phyloP scores from a whole-genome alignment of 1,140 invertebrate genomes.

The Meloidogyne floridensis region DNA sequence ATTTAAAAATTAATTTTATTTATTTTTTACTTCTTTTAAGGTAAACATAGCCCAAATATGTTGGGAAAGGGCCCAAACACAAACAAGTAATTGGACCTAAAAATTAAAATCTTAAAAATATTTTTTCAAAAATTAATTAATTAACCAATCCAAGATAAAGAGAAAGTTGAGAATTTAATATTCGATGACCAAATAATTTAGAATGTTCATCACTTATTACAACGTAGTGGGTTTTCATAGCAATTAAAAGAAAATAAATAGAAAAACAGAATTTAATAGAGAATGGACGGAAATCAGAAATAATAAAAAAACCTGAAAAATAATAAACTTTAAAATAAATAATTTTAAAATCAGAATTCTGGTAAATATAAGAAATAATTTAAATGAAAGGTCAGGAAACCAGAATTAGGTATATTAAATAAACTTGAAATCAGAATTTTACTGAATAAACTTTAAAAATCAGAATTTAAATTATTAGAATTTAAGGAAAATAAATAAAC shows the following conservation, averaged over 20 bases:
- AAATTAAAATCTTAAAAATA: constrained; percentile 2
- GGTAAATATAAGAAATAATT: not conserved
- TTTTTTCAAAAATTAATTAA: not conserved
- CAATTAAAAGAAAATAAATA: not conserved
- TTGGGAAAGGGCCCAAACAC: constrained; percentile 59
- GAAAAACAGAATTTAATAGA: not conserved
- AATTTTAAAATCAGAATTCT: not conserved
- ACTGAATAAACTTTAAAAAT: too few relatives aligned
- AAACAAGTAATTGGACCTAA: constrained; percentile 51
- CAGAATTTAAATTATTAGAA: too few relatives aligned
- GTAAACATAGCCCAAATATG: constrained; percentile 53
- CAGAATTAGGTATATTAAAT: too few relatives aligned
- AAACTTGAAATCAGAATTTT: too few relatives aligned
- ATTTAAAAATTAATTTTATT: constrained; percentile 11
- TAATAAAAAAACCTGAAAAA: not conserved
- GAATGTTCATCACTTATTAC: constrained; percentile 49
- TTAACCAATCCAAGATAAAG: constrained; percentile 51
- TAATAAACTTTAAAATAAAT: not conserved
- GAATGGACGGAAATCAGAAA: not conserved
- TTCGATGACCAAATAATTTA: constrained; percentile 55
- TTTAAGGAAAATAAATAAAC: too few relatives aligned
- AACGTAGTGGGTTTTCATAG: constrained; percentile 31
- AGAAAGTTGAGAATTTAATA: constrained; percentile 56
- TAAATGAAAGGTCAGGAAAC: too few relatives aligned
- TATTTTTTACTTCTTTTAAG: constrained; percentile 47